These are phyloP conservation scores for Chionodraco myersi DNA, from an alignment of 2,113 vertebrate species.

Conservation along the genomic window DNA sequence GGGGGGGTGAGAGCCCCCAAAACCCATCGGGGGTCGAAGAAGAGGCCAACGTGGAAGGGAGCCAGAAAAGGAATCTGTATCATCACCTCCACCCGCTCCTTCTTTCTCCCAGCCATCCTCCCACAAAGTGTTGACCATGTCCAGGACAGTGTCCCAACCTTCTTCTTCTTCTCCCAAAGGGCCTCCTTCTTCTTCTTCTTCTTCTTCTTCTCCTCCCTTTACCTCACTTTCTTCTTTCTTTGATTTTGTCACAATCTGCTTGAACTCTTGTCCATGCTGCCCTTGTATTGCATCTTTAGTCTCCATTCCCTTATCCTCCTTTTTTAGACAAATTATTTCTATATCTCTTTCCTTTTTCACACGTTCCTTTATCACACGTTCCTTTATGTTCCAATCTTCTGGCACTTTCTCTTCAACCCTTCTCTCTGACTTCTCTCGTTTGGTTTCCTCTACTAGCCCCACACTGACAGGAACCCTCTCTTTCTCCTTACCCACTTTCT, in stretches of 20 bases:
- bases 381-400: slow-evolving; percentile 36
- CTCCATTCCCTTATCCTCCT: slow-evolving; percentile 1
- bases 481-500: slow-evolving; percentile 32
- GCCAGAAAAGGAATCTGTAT: slow-evolving; percentile 75
- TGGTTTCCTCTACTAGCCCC: slow-evolving; percentile 33
- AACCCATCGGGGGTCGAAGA: slow-evolving; percentile 81
- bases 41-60: slow-evolving; percentile 84
- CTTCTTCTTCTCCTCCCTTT: slow-evolving; percentile 39
- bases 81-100: slow-evolving; percentile 52
- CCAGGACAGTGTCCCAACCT: slow-evolving; percentile 82
- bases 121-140: slow-evolving; percentile 85
- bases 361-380: slow-evolving; percentile 41
- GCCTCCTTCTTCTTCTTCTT: slow-evolving; percentile 24
- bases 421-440: slow-evolving; percentile 45
- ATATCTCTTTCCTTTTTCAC: slow-evolving; percentile 27
- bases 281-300: slow-evolving; percentile 28
- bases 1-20: slow-evolving; percentile 84
- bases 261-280: slow-evolving; percentile 22
- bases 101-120: slow-evolving; percentile 77
- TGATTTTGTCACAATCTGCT: slow-evolving; percentile 27
- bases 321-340: slow-evolving; percentile 2
- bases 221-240: slow-evolving; percentile 56
- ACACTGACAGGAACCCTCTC: neutral
- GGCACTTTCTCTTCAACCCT: slow-evolving; percentile 25
- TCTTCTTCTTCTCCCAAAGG: slow-evolving; percentile 42